These are phyloP conservation scores for Caenorhabditis uteleia DNA, from an alignment of 2,888 invertebrate species.

Conservation along the genomic window DNA sequence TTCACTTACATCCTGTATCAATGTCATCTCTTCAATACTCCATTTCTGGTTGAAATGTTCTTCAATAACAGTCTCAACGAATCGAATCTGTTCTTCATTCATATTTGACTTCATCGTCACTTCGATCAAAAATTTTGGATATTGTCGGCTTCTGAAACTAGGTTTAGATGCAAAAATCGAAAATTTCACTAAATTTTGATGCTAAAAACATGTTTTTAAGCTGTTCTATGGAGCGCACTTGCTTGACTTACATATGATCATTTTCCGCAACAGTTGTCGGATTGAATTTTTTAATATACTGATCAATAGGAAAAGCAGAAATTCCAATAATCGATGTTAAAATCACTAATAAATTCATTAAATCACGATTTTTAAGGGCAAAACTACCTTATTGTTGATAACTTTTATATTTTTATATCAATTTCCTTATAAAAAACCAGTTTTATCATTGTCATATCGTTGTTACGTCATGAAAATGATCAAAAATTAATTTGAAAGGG, in stretches of 20 bases:
- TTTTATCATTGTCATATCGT: no score
- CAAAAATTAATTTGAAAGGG: no score
- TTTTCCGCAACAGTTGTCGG: slow-evolving; percentile 13
- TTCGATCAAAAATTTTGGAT: slow-evolving; percentile 29
- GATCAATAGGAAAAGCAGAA: slow-evolving; percentile 8
- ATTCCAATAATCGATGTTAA: no score
- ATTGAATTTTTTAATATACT: slow-evolving; percentile 12
- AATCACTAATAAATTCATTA: no score
- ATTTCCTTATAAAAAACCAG: no score
- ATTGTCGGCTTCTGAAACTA: slow-evolving; percentile 12
- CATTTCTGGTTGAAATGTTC: slow-evolving; percentile 16
- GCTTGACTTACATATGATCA: slow-evolving; percentile 30
- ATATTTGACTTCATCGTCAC: slow-evolving; percentile 27
- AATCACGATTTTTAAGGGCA: no score
- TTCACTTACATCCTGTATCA: slow-evolving; percentile 13
- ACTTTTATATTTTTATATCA: no score
- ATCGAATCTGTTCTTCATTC: slow-evolving; percentile 18
- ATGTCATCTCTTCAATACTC: slow-evolving; percentile 14
- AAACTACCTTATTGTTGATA: no score
- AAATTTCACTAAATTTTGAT: no score
- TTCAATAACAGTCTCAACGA: slow-evolving; percentile 34
- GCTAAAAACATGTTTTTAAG: slow-evolving; percentile 1
- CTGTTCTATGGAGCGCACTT: no score
- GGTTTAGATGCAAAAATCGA: background rate
- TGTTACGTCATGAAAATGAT: no score